Evolutionary conservation across 2,888 invertebrate species (phyloP).

Genomic region (Melanchra persicariae): DNA sequence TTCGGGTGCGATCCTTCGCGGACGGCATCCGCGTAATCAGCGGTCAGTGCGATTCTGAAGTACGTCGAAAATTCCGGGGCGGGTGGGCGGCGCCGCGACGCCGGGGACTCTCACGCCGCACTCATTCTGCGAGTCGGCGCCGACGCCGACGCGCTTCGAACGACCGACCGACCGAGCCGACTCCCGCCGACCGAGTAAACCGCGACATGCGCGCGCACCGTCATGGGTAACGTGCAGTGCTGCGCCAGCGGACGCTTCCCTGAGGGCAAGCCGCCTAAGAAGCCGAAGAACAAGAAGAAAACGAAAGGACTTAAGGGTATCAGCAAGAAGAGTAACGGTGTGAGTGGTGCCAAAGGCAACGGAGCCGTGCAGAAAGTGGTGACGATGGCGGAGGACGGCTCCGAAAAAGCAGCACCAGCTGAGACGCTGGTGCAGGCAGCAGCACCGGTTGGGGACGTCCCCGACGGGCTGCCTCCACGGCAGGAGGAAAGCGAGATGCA

Average conservation of each 20-base stretch:
- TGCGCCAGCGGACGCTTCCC: slow-evolving; percentile 88
- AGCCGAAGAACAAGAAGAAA: slow-evolving; percentile 82
- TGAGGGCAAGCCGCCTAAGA: slow-evolving; percentile 83
- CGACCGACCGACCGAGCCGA: slow-evolving; percentile 89
- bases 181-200: slow-evolving; percentile 85
- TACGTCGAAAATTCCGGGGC: slow-evolving; percentile 87
- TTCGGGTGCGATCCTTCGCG: slow-evolving; percentile 90
- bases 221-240: slow-evolving; percentile 91
- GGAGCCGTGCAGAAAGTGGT: slow-evolving; percentile 79
- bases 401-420: slow-evolving; percentile 80
- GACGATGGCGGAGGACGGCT: slow-evolving; percentile 83
- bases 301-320: slow-evolving; percentile 74
- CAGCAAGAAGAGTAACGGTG: slow-evolving; percentile 83
- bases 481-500: slow-evolving; percentile 58
- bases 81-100: slow-evolving; percentile 85
- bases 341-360: slow-evolving; percentile 81
- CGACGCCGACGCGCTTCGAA: slow-evolving; percentile 90
- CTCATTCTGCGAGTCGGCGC: slow-evolving; percentile 90
- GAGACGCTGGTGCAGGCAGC: slow-evolving; percentile 76
- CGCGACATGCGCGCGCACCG: slow-evolving; percentile 89
- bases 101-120: slow-evolving; percentile 80
- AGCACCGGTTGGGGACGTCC: slow-evolving; percentile 69
- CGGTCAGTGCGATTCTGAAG: slow-evolving; percentile 86
- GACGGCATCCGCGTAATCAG: slow-evolving; percentile 90
- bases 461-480: slow-evolving; percentile 62